phyloP scores from a whole-genome alignment of 2,797 vertebrate species.

The Scleropages formosus region DNA sequence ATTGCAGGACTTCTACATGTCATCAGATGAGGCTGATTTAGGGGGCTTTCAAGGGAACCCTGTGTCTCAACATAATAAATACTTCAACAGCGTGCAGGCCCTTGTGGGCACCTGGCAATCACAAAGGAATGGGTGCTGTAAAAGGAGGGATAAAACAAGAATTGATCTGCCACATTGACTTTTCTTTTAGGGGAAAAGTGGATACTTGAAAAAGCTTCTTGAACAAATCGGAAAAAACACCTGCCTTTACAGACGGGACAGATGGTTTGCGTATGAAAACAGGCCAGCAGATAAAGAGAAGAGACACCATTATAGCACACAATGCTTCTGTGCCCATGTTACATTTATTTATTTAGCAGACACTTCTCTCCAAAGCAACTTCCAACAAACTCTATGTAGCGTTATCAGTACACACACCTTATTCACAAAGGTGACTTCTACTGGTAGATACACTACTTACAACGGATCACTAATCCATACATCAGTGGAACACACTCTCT shows the following conservation, averaged over 20 bases:
- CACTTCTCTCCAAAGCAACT: not conserved
- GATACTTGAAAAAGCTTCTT: constrained; percentile 23
- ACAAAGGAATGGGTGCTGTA: constrained; percentile 2
- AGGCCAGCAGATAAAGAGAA: not conserved
- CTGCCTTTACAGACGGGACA: constrained; percentile 11
- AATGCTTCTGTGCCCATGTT: too few species aligned
- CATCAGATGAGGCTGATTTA: not conserved
- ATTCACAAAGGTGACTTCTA: too few species aligned
- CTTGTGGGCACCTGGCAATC: not conserved
- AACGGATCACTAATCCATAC: too few species aligned
- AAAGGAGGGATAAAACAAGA: constrained; percentile 13
- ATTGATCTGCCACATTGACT: constrained; percentile 23
- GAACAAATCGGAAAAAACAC: constrained; percentile 20
- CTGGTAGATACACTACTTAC: too few species aligned
- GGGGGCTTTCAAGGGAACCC: too few species aligned
- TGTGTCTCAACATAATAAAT: not conserved
- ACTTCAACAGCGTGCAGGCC: not conserved
- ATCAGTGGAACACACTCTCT: too few species aligned
- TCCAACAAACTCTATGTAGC: too few species aligned
- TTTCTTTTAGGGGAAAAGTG: constrained; percentile 26
- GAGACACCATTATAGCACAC: not conserved
- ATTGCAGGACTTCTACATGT: not conserved
- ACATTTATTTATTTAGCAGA: not conserved
- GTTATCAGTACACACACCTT: too few species aligned
- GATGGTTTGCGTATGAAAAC: not conserved